Evolutionary conservation across 1,140 invertebrate genomes (phyloP).

Genomic region (Drosophila obscura): DNA sequence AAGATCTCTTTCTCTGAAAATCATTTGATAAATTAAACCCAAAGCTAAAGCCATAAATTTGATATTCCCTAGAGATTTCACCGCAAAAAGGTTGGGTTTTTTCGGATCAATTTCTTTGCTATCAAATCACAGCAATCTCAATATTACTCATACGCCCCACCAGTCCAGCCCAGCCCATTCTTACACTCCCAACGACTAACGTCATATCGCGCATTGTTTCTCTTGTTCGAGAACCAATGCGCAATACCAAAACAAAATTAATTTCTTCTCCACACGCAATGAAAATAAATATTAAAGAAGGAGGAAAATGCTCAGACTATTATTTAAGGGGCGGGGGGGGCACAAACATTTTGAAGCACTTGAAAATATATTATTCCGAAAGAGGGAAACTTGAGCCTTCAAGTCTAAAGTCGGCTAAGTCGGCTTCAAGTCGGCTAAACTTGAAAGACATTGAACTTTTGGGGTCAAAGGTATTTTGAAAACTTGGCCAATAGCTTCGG

Average conservation of each 20-base stretch:
- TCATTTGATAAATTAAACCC: too few relatives aligned
- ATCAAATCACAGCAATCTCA: slow-evolving; percentile 37
- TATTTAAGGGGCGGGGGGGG: slow-evolving; percentile 6
- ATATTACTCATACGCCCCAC: slow-evolving; percentile 55
- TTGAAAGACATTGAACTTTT: slow-evolving; percentile 43
- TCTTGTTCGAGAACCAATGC: slow-evolving; percentile 35
- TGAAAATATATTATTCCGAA: slow-evolving; percentile 30
- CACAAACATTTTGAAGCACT: slow-evolving; percentile 32
- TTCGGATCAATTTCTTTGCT: background rate
- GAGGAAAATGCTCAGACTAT: slow-evolving; percentile 14
- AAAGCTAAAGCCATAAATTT: too few relatives aligned
- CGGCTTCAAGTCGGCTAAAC: slow-evolving; percentile 34
- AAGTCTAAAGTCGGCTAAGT: too few relatives aligned
- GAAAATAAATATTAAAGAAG: slow-evolving; percentile 2
- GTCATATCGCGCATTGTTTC: slow-evolving; percentile 25
- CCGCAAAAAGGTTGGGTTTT: background rate
- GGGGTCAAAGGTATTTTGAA: slow-evolving; percentile 22
- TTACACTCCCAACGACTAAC: slow-evolving; percentile 15
- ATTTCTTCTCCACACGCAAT: slow-evolving; percentile 46
- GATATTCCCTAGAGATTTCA: too few relatives aligned
- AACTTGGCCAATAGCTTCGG: slow-evolving; percentile 14
- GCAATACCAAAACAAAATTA: slow-evolving; percentile 56
- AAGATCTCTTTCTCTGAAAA: too few relatives aligned
- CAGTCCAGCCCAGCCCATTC: background rate
- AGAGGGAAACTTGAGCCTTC: slow-evolving; percentile 21